phyloP scores from a whole-genome alignment of 1,140 invertebrate genomes.

The Anthonomus grandis region DNA sequence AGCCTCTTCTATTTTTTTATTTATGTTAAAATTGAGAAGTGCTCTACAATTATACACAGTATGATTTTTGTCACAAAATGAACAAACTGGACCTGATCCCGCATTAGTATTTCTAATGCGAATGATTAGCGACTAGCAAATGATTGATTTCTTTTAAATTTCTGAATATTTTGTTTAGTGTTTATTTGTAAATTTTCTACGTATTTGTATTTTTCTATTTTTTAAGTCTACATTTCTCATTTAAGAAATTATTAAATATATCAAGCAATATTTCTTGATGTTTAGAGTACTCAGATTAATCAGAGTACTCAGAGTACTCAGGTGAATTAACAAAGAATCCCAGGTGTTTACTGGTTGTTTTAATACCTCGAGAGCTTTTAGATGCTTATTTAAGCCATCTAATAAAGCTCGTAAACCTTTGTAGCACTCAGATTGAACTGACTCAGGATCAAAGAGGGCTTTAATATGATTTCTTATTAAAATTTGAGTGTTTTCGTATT shows the following conservation, averaged over 20 bases:
- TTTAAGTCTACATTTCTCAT: constrained; percentile 1
- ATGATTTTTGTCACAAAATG: too few relatives aligned
- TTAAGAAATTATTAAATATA: neutral
- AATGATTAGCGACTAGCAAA: too few relatives aligned
- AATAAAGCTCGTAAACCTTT: constrained; percentile 3
- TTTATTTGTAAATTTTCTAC: too few relatives aligned
- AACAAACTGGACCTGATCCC: too few relatives aligned
- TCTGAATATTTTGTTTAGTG: too few relatives aligned
- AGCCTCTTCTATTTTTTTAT: too few relatives aligned
- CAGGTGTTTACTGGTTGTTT: constrained; percentile 17
- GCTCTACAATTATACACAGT: too few relatives aligned
- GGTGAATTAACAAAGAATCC: constrained; percentile 26
- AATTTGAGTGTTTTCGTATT: constrained; percentile 39
- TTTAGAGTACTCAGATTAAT: constrained; percentile 12
- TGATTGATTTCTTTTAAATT: neutral
- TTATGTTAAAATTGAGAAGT: too few relatives aligned
- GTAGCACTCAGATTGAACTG: constrained; percentile 18
- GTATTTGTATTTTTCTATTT: too few relatives aligned
- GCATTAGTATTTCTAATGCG: too few relatives aligned
- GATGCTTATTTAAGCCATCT: constrained; percentile 21
- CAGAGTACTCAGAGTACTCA: constrained; percentile 21
- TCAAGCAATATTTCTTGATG: constrained; percentile 5
- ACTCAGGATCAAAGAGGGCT: constrained; percentile 15
- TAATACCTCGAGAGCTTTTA: constrained; percentile 16
- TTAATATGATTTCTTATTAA: constrained; percentile 29